phyloP scores from a whole-genome alignment of 2,888 invertebrate species.

The Julus scandinavius region DNA sequence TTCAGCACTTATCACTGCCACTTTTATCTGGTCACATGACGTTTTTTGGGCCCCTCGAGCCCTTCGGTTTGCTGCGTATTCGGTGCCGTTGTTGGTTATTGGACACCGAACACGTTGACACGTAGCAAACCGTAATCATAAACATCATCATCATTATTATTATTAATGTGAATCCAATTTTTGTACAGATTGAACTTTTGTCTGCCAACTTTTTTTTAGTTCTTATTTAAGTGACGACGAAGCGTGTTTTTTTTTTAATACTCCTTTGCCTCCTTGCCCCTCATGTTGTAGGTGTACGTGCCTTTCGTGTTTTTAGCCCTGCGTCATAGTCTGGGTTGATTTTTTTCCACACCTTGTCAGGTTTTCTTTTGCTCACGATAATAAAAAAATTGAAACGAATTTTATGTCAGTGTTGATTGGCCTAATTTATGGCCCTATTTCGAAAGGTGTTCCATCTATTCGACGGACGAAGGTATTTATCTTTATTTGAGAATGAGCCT shows the following conservation, averaged over 20 bases:
- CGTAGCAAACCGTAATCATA: neutral
- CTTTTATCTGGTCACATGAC: slow-evolving; percentile 14
- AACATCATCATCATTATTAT: neutral
- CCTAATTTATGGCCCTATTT: no score
- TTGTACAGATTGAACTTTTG: neutral
- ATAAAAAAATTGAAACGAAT: neutral
- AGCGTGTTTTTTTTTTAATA: slow-evolving; percentile 26
- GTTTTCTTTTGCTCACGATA: slow-evolving; percentile 20
- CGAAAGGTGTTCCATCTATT: no score
- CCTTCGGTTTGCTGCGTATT: neutral
- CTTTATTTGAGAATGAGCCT: no score
- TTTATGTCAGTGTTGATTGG: neutral
- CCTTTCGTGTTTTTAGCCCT: slow-evolving; percentile 13
- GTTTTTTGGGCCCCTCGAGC: neutral
- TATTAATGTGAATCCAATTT: neutral
- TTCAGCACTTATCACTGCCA: slow-evolving; percentile 12
- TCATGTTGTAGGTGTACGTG: neutral
- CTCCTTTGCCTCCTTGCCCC: neutral
- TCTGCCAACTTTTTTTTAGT: neutral
- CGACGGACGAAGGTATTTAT: no score
- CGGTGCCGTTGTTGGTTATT: neutral
- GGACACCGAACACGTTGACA: neutral
- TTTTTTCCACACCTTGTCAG: slow-evolving; percentile 17
- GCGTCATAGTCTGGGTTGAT: neutral
- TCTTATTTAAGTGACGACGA: neutral